Evolutionary conservation across 2,113 vertebrate species (phyloP).

Genomic region (Stigmatopora nigra): DNA sequence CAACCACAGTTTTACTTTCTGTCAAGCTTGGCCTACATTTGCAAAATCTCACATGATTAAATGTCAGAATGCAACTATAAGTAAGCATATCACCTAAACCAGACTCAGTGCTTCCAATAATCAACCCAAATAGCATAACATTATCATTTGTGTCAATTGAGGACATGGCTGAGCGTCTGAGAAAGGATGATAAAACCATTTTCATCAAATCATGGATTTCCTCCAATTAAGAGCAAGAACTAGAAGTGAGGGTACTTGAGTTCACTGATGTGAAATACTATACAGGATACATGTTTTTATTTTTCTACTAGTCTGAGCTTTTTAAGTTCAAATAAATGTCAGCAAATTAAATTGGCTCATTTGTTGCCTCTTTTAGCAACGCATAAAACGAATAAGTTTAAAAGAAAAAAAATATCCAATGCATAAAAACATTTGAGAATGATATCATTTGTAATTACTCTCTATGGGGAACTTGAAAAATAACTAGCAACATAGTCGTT

Average conservation of each 20-base stretch:
- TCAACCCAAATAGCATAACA: slow-evolving; percentile 8
- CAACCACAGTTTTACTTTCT: slow-evolving; percentile 8
- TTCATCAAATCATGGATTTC: background rate
- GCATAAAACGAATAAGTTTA: background rate
- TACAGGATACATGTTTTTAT: background rate
- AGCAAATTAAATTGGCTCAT: background rate
- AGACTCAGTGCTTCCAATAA: background rate
- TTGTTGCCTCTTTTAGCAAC: slow-evolving; percentile 38
- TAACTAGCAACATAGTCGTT: too few relatives aligned
- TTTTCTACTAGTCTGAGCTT: too few relatives aligned
- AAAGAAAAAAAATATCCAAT: background rate
- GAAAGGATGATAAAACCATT: background rate
- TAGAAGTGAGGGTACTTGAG: background rate
- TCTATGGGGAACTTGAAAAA: too few relatives aligned
- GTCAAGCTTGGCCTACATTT: background rate
- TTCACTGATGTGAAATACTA: background rate
- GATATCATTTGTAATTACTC: too few relatives aligned
- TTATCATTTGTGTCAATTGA: slow-evolving; percentile 38
- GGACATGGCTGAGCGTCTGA: background rate
- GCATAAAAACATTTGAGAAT: background rate
- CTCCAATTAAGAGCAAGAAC: background rate
- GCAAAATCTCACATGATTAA: background rate
- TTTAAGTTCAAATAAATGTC: too few relatives aligned
- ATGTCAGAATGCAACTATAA: slow-evolving; percentile 10
- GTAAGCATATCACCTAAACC: slow-evolving; percentile 8